phyloP scores from a whole-genome alignment of 1,140 invertebrate genomes.

The Spodoptera frugiperda region DNA sequence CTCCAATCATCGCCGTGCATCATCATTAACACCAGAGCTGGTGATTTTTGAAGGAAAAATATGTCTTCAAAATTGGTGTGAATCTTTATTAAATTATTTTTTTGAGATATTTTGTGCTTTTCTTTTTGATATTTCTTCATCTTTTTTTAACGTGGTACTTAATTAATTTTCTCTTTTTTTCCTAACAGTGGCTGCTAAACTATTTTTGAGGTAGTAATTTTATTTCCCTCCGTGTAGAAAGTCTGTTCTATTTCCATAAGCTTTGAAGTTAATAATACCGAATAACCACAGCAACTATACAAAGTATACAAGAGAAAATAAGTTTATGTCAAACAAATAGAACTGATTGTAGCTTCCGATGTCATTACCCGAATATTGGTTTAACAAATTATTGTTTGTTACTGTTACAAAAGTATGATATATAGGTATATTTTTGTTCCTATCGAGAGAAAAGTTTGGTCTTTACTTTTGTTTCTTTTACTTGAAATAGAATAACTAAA shows the following conservation, averaged over 20 bases:
- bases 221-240: not conserved
- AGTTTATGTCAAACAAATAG: not conserved
- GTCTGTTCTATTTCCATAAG: too few species aligned
- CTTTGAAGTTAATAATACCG: too few species aligned
- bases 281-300: not conserved
- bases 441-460: too few species aligned
- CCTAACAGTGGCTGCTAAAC: too few species aligned
- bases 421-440: too few species aligned
- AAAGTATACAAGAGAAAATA: not conserved
- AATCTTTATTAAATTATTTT: slow-evolving; percentile 34
- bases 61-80: not conserved
- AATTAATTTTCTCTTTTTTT: too few species aligned
- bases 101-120: not conserved
- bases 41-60: too few species aligned
- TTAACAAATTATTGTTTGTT: not conserved
- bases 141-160: too few species aligned
- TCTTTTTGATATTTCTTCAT: not conserved
- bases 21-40: slow-evolving; percentile 53
- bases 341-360: not conserved
- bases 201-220: too few species aligned
- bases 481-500: too few species aligned
- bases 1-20: slow-evolving; percentile 69
- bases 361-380: not conserved
- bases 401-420: too few species aligned
- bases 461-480: too few species aligned